Evolutionary conservation across 2,113 vertebrate genomes (phyloP), one percentile per base, ranked within the genome.

Genomic region (Catharus fuscescens): DNA sequence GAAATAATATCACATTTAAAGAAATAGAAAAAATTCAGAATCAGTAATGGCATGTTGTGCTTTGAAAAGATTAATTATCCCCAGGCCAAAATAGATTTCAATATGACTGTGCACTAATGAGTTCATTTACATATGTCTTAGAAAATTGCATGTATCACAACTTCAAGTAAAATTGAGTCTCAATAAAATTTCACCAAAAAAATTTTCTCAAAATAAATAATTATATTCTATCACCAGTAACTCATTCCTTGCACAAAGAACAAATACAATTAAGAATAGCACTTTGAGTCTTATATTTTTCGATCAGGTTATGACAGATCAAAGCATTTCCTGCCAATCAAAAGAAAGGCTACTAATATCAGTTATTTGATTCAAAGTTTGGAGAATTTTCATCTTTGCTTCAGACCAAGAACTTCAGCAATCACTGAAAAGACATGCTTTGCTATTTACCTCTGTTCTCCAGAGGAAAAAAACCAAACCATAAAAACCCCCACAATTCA

Each of bases 121-220:
- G 92, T 95, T 97, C 74, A 98, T 98, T 97, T 97, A 97, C 97
- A 98, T 96, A 95, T 3, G 92, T 82, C 96, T 97, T 97, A 95
- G 91, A 95, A 92, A 97, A 97, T 29, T 90, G 24, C 90, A 85
- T 70, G 60, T 87, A 91, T 8, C 94, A 91, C 77, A 96, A 95
- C 80, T 71, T 59, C 83, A 96, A 96, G 48, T 73, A 92, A 91
- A 95, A 95, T 93, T 95, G 74, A 96, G 44, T 93, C 89, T 88
- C 65, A 96, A 73, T 14, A 94, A 66, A 60, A 95, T 81, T 97
- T 96, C 96, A 96, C 74, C 86, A 90, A 92, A 96, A 47, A 93
- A 95, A 50, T 96, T 97, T 83, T 69, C 92, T 92, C 50, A 94
- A 93, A 96, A 44, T 87, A 91, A 95, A 86, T 85, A 95, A 70